Base-by-base conservation (phyloP, 2,113 vertebrate genomes). In the Nycticorax nycticorax region DNA sequence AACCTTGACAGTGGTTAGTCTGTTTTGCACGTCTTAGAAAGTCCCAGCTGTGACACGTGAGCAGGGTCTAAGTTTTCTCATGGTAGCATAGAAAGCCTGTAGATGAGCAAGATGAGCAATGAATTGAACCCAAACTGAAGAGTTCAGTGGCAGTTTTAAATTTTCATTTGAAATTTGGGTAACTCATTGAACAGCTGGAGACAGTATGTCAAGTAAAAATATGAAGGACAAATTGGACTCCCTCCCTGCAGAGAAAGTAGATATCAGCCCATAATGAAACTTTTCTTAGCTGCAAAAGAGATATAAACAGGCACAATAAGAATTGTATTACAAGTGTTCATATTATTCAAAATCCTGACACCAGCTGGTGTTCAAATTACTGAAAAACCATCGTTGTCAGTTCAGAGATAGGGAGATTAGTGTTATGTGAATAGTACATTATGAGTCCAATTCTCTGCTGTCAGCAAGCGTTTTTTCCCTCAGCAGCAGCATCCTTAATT, bases 281-380 rank as follows among this genome's bases (percentile, higher is more conserved):
- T 86, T 86, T 52, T 48, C 72, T 43, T 37, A 84, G n/a, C 55
- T 80, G 47, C 53, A 76, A 57, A 45, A 27, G 77, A 88, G 41
- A 77, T 62, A 62, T 39, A 72, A 67, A 68, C 18, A 55, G 52
- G 50, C 37, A 48, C 32, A 89, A 68, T 62, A 66, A n/a, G 66
- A 89, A 75, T 47, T 74, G 52, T 47, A 85, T 53, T 85, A 71
- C 56, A 83, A 90, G 75, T 71, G 27, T 50, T 94, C 39, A 15
- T 79, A 63, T 74, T 90, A 93, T 90, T 82, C 47, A 82, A 37
- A 66, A 73, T 43, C 32, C 79, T 81, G 3, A 92, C 5, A 4
- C 32, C 74, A 91, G 63, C 76, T 95, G 76, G 48, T 93, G n/a
- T 92, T 93, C 73, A 90, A 80, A 86, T 83, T 97, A 81, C 21